Base-by-base conservation (phyloP, 1,140 invertebrate species). In the Temnothorax nylanderi region DNA sequence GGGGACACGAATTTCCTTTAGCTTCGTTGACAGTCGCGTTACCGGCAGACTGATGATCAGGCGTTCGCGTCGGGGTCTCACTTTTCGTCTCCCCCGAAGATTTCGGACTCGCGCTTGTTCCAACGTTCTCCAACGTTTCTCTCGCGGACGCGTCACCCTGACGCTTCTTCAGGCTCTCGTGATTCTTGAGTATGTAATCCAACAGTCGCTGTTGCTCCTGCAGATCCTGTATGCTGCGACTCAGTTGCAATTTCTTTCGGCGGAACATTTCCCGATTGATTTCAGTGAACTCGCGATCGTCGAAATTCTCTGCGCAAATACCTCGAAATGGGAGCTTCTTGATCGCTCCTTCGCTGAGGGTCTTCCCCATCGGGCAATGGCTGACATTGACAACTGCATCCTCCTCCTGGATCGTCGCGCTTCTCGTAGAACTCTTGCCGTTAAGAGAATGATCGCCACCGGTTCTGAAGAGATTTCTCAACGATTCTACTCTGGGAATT, bases 401-500 rank as follows among this genome's bases (percentile, higher is more conserved):
- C 1, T 93, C 93, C 49, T 94, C 93, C 21, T 94, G 91, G 60
- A 94, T 94, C 11, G 92, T 93, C 58, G 77, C 75, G 49, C 76
- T 92, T 51, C 88, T 92, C 4, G 91, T 26, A 37, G 87, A 56
- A 10, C 18, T 47, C n/a, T 93, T 87, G 65, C 65, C 47, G 64
- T 69, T 82, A 16, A 87, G 58, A 7, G 87, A 81, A 37, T 88
- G 90, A 75, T 89, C 88, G 26, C 90, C 89, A 47, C 75, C 88
- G 10, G 89, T 91, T 10, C 91, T 93, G 90, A 96, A 96, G 32
- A 97, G 90, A 88, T 96, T 96, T 88, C 96, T 92, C 44, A 97
- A 88, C 0, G 96, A 96, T 92, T 96, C 96, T 6, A 97, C 96
- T 41, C 96, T 93, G 11, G 96, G 96, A 10, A 96, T 94, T 91